phyloP scores from a whole-genome alignment of 2,888 invertebrate species.

The Ernsta delagoae region DNA sequence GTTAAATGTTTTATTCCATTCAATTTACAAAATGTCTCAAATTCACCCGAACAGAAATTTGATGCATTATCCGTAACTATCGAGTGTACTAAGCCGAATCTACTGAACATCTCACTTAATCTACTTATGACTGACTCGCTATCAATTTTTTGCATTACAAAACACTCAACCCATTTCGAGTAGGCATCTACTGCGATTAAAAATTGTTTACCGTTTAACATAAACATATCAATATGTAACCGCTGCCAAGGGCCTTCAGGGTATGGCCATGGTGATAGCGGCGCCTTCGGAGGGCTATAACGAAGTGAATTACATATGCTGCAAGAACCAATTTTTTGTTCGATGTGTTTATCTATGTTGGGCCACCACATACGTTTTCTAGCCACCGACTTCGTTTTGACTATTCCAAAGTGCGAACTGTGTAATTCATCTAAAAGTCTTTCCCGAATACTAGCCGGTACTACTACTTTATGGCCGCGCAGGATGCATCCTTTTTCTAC shows the following conservation, averaged over 20 bases:
- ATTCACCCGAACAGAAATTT: background rate
- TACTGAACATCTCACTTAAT: conserved; percentile 2
- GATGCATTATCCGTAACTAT: conserved; percentile 10
- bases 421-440: background rate
- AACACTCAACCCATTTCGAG: conserved; percentile 4
- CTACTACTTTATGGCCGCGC: background rate
- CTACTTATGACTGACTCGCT: conserved; percentile 8
- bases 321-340: background rate
- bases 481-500: background rate
- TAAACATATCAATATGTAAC: conserved; percentile 4
- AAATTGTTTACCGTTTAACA: background rate
- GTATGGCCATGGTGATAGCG: conserved; percentile 1
- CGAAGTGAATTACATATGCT: background rate
- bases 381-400: background rate
- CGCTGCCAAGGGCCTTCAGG: background rate
- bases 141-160: conserved; percentile 4
- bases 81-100: conserved; percentile 2
- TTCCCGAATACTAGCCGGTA: background rate
- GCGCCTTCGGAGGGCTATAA: background rate
- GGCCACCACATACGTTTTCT: background rate
- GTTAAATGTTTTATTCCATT: background rate
- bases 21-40: conserved; percentile 6
- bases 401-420: background rate
- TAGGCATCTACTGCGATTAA: conserved; percentile 10
- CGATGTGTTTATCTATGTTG: background rate